Evolutionary conservation across 2,888 invertebrate genomes (phyloP), one percentile per base, ranked within the genome.

Genomic region (Apotomis turbidana): DNA sequence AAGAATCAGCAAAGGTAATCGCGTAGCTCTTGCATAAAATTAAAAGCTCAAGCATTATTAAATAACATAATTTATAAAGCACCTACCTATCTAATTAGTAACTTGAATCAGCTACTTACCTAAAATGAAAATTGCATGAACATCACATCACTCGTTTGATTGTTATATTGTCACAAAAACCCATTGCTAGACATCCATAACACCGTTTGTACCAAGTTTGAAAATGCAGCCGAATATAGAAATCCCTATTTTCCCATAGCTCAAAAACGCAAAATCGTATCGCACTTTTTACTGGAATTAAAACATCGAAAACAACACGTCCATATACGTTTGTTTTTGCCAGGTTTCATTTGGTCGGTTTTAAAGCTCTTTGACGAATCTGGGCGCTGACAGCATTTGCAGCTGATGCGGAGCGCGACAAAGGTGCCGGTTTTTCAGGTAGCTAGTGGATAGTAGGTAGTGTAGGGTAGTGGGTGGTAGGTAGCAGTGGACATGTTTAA

Each of bases 401-500:
- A 71, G 73, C 71, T 68, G 74, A 74, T 54, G 71, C 70, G 75
- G 64, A 52, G 66, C 64, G 66, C 76, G 76, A 82, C 81, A 85
- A 84, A 86, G 84, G 80, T 79, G 68, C 75, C 75, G 77, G 77
- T 83, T 85, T 87, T 87, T 84, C 81, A 57, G 67, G 62, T 71
- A 62, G 55, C 38, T 62, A 41, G 41, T 77, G 77, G 73, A 10
- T 49, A 49, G 76, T 77, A 75, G 75, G 76, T 74, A 74, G 77
- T 76, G 41, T 6, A 41, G 41, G 27, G 27, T 27, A 27, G 27
- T 27, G 27, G 27, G 44, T 44, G 8, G 76, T 77, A 75, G 75
- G 76, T 74, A 74, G 77, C 75, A 81, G 76, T 75, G 76, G 80
- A 81, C 78, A 74, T 75, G 83, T 76, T 87, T 87, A 90, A 90